A percentile compares a stretch with the other conserved stretches of the same genome.
Conservation (phyloP, 2,113 vertebrate species). For the Panurus biarmicus region DNA sequence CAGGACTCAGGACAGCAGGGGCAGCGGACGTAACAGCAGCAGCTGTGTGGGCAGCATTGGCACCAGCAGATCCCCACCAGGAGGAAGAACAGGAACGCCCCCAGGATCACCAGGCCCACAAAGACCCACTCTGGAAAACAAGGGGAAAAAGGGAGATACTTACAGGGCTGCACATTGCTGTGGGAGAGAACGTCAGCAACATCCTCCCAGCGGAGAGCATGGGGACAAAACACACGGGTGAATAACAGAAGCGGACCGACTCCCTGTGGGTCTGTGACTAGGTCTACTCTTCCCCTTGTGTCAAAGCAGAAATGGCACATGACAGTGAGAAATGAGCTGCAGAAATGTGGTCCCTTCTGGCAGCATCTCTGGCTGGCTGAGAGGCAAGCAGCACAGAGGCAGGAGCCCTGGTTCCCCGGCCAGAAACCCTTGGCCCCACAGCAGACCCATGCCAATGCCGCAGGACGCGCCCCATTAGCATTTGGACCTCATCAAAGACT, state of each 20-base stretch:
- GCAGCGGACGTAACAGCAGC: slow-evolving; percentile 94
- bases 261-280: neutral
- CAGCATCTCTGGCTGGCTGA: neutral
- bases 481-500: slow-evolving; percentile 16
- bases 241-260: neutral
- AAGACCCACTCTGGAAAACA: slow-evolving; percentile 90
- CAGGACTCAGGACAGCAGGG: slow-evolving; percentile 96
- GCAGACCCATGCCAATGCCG: neutral
- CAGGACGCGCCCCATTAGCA: neutral
- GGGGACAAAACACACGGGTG: neutral
- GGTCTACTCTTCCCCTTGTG: neutral
- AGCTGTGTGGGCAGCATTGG: slow-evolving; percentile 96
- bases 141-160: neutral
- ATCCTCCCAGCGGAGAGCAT: neutral
- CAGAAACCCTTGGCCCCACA: neutral
- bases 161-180: neutral
- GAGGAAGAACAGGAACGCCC: slow-evolving; percentile 82
- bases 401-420: neutral
- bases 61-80: slow-evolving; percentile 97
- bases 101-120: slow-evolving; percentile 87
- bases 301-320: neutral
- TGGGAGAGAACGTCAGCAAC: neutral
- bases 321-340: neutral
- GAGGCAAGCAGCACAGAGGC: neutral
- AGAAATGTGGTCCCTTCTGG: neutral